phyloP scores from a whole-genome alignment of 2,888 invertebrate species.

The Tipula confusa region DNA sequence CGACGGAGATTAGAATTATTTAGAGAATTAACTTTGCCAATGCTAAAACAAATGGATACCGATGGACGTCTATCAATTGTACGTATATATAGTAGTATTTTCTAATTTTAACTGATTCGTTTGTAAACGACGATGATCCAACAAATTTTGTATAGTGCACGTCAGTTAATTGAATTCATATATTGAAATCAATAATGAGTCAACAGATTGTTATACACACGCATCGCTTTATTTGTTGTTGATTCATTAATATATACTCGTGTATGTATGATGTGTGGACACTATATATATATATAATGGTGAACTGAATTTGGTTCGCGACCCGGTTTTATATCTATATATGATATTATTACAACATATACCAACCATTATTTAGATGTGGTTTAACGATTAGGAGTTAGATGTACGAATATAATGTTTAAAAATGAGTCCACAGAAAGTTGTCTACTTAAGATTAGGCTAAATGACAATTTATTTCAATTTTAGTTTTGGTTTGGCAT shows the following conservation, averaged over 20 bases:
- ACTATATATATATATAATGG: no score
- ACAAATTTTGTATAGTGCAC: background rate
- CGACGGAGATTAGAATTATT: constrained; percentile 78
- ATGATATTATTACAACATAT: no score
- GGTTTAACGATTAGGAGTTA: no score
- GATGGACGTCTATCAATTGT: constrained; percentile 79
- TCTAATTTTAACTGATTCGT: background rate
- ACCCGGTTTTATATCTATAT: background rate
- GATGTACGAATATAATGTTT: no score
- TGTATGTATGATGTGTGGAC: background rate
- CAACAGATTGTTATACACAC: background rate
- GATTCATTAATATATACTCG: background rate
- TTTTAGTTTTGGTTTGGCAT: no score
- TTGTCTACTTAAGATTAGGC: no score
- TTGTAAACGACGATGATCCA: background rate
- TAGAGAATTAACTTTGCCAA: constrained; percentile 79
- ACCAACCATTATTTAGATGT: no score
- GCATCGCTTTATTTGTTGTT: background rate
- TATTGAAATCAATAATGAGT: background rate
- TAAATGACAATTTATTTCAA: no score
- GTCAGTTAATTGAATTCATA: background rate
- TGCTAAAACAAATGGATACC: constrained; percentile 80
- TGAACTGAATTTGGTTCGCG: background rate
- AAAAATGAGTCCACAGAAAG: no score
- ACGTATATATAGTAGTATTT: constrained; percentile 47